phyloP scores from a whole-genome alignment of 64 coral and sea anemone genomes.

The Stylophora pistillata region DNA sequence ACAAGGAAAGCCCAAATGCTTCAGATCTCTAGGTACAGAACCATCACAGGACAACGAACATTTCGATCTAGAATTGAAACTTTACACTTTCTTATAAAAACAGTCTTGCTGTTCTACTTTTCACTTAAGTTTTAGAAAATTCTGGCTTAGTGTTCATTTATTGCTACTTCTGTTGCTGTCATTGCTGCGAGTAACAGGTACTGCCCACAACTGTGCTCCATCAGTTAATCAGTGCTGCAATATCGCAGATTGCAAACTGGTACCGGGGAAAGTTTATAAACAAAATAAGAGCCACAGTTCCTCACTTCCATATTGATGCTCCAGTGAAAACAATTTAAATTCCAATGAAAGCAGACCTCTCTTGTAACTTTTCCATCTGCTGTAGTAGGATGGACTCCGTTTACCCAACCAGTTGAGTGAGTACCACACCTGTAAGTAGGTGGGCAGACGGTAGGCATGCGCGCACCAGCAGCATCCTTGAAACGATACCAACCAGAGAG shows the following conservation, averaged over 20 bases:
- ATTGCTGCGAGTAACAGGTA: no score
- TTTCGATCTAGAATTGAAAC: no score
- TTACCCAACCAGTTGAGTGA: not conserved
- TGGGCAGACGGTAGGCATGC: not conserved
- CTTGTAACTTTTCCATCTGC: constrained; percentile 15
- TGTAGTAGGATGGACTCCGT: not conserved
- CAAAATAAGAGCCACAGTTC: not conserved
- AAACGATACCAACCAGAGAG: constrained; percentile 1
- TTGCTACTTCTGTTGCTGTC: no score
- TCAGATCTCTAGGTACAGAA: no score
- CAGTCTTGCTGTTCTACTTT: no score
- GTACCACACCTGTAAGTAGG: not conserved
- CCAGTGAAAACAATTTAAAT: not conserved
- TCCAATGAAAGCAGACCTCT: not conserved
- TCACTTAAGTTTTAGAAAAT: no score
- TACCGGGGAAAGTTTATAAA: not conserved
- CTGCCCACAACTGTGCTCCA: no score
- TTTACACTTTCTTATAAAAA: no score
- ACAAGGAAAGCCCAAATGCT: no score
- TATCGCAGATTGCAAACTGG: not conserved
- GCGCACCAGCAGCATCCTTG: not conserved
- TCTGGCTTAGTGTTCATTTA: no score
- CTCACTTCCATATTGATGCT: not conserved
- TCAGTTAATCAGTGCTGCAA: not conserved
- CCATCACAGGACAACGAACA: no score